These are phyloP conservation scores for Netelia virgata DNA, from an alignment of 2,888 invertebrate species.

Conservation along the genomic window DNA sequence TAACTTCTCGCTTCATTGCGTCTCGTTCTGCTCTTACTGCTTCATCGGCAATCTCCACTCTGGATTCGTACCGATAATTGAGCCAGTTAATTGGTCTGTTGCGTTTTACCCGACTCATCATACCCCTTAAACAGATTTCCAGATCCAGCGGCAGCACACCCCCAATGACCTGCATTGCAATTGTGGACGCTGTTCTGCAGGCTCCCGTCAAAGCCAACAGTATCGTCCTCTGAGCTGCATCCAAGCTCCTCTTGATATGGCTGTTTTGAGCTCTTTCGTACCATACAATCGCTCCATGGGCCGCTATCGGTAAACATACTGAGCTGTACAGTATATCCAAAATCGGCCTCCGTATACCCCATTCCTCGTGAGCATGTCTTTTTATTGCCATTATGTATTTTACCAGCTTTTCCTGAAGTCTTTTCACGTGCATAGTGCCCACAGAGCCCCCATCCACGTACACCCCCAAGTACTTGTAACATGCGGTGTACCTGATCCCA, in stretches of 20 bases:
- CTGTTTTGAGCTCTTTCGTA: neutral
- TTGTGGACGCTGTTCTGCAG: slow-evolving; percentile 2
- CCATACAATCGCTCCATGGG: slow-evolving; percentile 64
- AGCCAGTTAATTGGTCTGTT: neutral
- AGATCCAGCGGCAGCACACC: slow-evolving; percentile 36
- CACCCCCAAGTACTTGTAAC: slow-evolving; percentile 52
- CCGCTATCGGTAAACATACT: slow-evolving; percentile 48
- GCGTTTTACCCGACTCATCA: too few species aligned
- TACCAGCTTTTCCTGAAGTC: slow-evolving; percentile 1
- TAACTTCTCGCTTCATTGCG: neutral
- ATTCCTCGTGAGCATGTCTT: slow-evolving; percentile 51
- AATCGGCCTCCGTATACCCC: slow-evolving; percentile 49
- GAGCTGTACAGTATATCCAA: slow-evolving; percentile 60
- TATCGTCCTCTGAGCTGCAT: slow-evolving; percentile 1
- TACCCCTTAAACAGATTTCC: neutral
- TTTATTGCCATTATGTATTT: neutral
- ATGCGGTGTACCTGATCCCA: neutral
- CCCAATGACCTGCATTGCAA: slow-evolving; percentile 5
- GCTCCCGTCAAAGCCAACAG: slow-evolving; percentile 6
- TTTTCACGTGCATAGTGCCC: slow-evolving; percentile 40
- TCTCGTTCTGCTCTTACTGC: neutral
- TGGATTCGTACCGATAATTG: neutral
- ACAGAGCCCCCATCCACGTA: slow-evolving; percentile 16
- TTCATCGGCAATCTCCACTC: neutral
- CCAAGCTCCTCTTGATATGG: neutral